A percentile compares a stretch with the other conserved stretches of the same genome.
These are phyloP conservation scores for Styela clava DNA, from an alignment of 23 tunicate species.

Conservation along the genomic window DNA sequence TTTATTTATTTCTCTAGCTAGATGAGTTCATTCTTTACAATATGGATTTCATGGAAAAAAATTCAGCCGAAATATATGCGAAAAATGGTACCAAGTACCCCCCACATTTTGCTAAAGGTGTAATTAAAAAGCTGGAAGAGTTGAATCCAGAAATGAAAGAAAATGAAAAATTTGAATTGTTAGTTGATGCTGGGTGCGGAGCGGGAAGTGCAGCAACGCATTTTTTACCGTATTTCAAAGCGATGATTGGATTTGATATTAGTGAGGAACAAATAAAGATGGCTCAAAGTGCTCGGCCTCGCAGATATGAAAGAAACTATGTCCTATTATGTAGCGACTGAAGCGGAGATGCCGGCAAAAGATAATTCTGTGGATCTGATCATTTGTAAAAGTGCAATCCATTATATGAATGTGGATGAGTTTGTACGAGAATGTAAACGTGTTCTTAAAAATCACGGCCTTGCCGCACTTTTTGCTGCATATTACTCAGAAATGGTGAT, in stretches of 20 bases:
- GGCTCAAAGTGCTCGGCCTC: background rate
- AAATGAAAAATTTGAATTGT: background rate
- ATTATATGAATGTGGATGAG: background rate
- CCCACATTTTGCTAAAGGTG: background rate
- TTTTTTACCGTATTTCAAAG: background rate
- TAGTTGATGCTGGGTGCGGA: background rate
- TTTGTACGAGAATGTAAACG: background rate
- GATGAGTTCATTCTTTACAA: background rate
- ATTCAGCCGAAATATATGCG: background rate
- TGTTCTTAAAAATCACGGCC: background rate
- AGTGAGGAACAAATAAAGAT: background rate
- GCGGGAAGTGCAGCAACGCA: background rate
- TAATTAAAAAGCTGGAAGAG: background rate
- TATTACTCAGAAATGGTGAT: background rate
- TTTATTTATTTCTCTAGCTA: no score
- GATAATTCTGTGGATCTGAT: background rate
- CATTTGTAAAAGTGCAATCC: background rate
- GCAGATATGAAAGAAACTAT: background rate
- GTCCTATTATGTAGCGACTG: background rate
- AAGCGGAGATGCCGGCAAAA: background rate
- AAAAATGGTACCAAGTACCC: background rate
- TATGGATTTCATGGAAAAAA: background rate
- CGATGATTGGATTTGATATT: background rate
- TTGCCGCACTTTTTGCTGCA: background rate
- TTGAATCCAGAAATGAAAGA: background rate